A percentile compares a stretch with the other conserved stretches of the same genome.
These are phyloP conservation scores for Aleiodes sp. DNA, from an alignment of 1,140 invertebrate species.

Conservation along the genomic window DNA sequence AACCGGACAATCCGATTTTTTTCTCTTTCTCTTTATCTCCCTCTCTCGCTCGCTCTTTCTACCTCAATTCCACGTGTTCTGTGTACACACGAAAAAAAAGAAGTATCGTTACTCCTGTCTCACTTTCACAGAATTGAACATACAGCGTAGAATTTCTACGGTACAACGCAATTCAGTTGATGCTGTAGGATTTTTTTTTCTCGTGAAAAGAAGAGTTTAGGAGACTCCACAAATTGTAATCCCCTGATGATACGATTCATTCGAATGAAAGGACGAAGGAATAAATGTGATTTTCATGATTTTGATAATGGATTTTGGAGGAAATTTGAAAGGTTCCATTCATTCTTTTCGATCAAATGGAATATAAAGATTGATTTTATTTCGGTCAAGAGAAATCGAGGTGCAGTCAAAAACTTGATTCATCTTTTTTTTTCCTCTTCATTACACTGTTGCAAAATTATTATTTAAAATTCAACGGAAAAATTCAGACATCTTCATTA, in stretches of 20 bases:
- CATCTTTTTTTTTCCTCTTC: no score
- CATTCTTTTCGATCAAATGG: no score
- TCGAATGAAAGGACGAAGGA: no score
- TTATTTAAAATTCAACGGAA: no score
- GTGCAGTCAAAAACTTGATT: no score
- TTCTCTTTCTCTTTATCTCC: neutral
- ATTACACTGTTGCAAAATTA: no score
- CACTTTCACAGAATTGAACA: neutral
- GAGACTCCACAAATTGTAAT: conserved; percentile 3
- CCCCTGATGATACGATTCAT: conserved; percentile 6
- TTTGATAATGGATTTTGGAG: no score
- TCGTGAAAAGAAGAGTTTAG: neutral
- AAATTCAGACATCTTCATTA: no score
- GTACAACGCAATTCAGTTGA: conserved; percentile 2
- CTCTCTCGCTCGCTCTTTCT: neutral
- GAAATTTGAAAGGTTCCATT: no score
- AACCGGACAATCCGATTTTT: conserved; percentile 51
- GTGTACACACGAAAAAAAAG: neutral
- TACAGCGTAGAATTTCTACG: conserved; percentile 3
- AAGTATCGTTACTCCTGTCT: neutral
- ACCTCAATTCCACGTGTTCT: neutral
- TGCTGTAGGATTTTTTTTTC: no score
- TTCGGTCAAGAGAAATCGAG: no score
- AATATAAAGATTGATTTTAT: no score
- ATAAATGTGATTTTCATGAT: neutral